Conservation (phyloP, 2,888 invertebrate species). For the Lacanobia oleracea region DNA sequence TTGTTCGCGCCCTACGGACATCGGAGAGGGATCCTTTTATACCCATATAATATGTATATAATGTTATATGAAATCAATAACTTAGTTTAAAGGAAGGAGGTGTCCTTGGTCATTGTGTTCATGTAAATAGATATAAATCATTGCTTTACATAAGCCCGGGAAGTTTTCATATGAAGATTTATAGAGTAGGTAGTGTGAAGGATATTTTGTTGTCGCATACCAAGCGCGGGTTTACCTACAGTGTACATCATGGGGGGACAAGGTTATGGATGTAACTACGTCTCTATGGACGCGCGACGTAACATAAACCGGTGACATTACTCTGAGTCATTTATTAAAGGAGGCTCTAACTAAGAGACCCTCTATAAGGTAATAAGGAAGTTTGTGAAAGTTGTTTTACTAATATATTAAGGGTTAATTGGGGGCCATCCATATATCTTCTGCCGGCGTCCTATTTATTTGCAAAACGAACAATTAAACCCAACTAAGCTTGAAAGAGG, state of each 20-base stretch:
- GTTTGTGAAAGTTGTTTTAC: conserved; percentile 68
- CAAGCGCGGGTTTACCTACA: conserved; percentile 21
- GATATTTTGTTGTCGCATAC: conserved; percentile 26
- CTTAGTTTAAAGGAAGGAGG: conserved; percentile 46
- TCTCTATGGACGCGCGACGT: conserved; percentile 56
- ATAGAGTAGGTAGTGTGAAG: conserved; percentile 40
- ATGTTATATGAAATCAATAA: conserved; percentile 58
- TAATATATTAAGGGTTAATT: conserved; percentile 70
- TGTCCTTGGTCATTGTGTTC: conserved; percentile 49
- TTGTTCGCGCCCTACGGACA: conserved; percentile 62
- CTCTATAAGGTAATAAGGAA: conserved; percentile 69
- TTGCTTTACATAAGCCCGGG: conserved; percentile 33
- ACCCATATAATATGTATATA: conserved; percentile 38
- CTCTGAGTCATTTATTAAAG: conserved; percentile 60
- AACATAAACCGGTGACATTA: conserved; percentile 48
- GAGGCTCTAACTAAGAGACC: conserved; percentile 40
- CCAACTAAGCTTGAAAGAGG: conserved; percentile 40
- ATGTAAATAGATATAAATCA: conserved; percentile 53
- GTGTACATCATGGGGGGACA: conserved; percentile 26
- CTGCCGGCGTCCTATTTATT: conserved; percentile 46
- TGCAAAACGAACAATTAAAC: conserved; percentile 52
- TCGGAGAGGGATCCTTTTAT: conserved; percentile 63
- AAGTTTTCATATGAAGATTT: conserved; percentile 42
- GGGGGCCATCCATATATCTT: conserved; percentile 55
- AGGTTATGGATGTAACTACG: conserved; percentile 31